Base-by-base conservation (phyloP, 2,888 invertebrate species). In the Tipula vernalis region DNA sequence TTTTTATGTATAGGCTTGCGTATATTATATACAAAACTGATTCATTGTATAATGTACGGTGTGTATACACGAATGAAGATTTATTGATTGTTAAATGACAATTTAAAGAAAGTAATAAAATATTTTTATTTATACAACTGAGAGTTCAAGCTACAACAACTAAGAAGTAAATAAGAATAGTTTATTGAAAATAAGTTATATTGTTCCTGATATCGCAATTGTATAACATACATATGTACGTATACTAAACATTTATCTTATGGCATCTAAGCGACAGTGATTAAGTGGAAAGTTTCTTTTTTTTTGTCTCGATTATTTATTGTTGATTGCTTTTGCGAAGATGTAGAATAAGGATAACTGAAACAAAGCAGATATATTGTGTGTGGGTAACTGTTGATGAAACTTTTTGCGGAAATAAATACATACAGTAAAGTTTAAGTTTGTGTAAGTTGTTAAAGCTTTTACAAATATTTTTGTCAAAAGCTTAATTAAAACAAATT, bases 81-180 rank as follows among this genome's bases (percentile, higher is more conserved):
- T 71, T 71, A 71, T 71, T 71, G 71, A 71, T 71, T 71, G 71
- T 71, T 71, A 71, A 71, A 71, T 71, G 71, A 71, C 71, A 71
- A 71, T 71, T 71, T 71, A 71, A 71, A 71, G 28, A 71, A 18
- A 10, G 28, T 28, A 28, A 71, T 71, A 71, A 71, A n/a, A 71
- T 8, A 28, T 71, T 71, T 71, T 71, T 28, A 71, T 71, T 71
- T 71, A 71, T 71, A 71, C 71, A 71, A 71, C 28, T 28, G 71
- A 71, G 71, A 71, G 71, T 71, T 71, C 71, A 71, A 71, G 71
- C 71, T 71, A 71, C 71, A 71, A 18, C 71, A 71, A 71, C 71
- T 71, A 0, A 3, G n/a, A 71, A 71, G 71, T 71, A 71, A 71
- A 28, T 71, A 71, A 71, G 71, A 71, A 71, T 71, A 28, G 71